phyloP scores from a whole-genome alignment of 2,888 invertebrate species.

The Caenorhabditis uteleia region DNA sequence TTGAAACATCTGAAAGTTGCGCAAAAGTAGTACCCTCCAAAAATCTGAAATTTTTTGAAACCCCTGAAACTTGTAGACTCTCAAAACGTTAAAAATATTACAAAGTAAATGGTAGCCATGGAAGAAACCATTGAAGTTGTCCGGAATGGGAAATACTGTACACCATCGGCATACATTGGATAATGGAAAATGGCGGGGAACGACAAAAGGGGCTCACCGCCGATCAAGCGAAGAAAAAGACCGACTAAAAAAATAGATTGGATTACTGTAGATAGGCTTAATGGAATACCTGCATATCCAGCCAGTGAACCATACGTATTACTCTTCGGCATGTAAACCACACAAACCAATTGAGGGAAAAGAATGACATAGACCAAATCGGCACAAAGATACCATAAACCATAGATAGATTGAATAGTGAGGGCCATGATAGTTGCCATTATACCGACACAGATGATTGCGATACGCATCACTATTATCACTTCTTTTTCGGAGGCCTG shows the following conservation, averaged over 20 bases:
- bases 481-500: conserved; percentile 96
- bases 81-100: conserved; percentile 69
- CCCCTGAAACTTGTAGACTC: too few species aligned
- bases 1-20: too few species aligned
- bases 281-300: conserved; percentile 67
- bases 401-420: conserved; percentile 95
- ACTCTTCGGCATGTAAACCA: conserved; percentile 91
- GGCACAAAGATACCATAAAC: conserved; percentile 97
- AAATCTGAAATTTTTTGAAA: too few species aligned
- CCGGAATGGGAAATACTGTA: conserved; percentile 91
- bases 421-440: conserved; percentile 93
- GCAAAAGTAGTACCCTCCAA: too few species aligned
- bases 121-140: conserved; percentile 92
- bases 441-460: conserved; percentile 88
- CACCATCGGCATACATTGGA: conserved; percentile 77
- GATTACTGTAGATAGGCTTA: background rate
- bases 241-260: conserved; percentile 52
- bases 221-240: conserved; percentile 78
- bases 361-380: conserved; percentile 98
- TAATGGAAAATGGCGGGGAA: conserved; percentile 84
- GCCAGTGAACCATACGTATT: conserved; percentile 93
- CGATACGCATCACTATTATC: conserved; percentile 83
- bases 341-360: conserved; percentile 96
- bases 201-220: conserved; percentile 85
- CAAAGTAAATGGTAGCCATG: conserved; percentile 80